Percentiles rank a stretch among this genome's conserved stretches.
phyloP scores from a whole-genome alignment of 1,140 invertebrate genomes.

The Telenomus remus region DNA sequence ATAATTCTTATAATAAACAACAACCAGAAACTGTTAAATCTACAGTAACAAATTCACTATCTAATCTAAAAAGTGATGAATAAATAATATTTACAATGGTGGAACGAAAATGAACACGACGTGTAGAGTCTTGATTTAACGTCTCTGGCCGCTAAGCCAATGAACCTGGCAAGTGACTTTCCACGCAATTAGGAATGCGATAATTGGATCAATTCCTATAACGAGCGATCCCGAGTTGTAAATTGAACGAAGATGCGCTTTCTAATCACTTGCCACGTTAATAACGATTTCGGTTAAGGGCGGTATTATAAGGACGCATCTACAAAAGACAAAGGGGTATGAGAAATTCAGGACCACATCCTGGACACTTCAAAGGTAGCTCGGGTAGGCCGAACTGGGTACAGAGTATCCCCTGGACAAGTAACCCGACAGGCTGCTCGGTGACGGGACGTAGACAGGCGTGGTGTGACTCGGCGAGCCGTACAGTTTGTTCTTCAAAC shows the following conservation, averaged over 20 bases:
- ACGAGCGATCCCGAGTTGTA: constrained; percentile 20
- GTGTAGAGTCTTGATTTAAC: neutral
- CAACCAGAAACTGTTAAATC: too few species aligned
- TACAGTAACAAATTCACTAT: neutral
- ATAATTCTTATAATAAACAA: too few species aligned
- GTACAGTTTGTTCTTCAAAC: constrained; percentile 40
- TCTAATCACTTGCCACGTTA: constrained; percentile 23
- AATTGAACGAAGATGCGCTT: constrained; percentile 20
- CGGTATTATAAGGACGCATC: constrained; percentile 8
- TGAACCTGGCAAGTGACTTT: constrained; percentile 19
- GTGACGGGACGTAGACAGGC: constrained; percentile 26
- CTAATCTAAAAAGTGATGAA: constrained; percentile 4
- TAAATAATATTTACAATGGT: constrained; percentile 23
- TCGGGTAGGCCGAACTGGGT: constrained; percentile 28
- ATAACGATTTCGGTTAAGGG: constrained; percentile 16
- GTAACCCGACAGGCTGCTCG: constrained; percentile 25
- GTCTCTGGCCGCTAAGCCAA: neutral
- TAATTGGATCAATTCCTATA: constrained; percentile 23
- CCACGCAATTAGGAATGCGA: constrained; percentile 16
- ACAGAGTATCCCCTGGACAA: constrained; percentile 25
- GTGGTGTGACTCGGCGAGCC: constrained; percentile 33
- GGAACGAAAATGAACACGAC: neutral
- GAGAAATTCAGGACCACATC: neutral
- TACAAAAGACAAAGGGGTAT: neutral
- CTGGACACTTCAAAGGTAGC: constrained; percentile 17